These are phyloP conservation scores for Calcarius ornatus DNA, from an alignment of 2,113 vertebrate species.

Conservation along the genomic window DNA sequence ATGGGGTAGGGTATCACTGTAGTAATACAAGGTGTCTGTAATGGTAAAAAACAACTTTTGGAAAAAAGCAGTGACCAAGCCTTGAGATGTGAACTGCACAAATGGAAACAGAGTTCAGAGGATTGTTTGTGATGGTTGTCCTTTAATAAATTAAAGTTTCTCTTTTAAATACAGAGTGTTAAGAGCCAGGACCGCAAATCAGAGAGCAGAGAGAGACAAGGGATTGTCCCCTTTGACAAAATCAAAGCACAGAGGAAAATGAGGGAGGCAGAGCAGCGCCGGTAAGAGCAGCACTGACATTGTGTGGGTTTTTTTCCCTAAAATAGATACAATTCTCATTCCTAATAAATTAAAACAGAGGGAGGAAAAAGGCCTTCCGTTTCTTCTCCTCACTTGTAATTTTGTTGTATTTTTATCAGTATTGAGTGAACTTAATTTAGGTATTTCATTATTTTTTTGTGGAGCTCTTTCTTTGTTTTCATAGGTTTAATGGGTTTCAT, in stretches of 20 bases:
- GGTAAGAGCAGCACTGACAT: conserved; percentile 59
- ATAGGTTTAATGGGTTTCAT: not conserved
- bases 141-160: not conserved
- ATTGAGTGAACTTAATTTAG: not conserved
- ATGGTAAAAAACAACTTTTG: not conserved
- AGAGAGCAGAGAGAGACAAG: conserved; percentile 87
- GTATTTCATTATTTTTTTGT: not conserved
- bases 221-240: conserved; percentile 91
- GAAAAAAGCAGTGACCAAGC: not conserved
- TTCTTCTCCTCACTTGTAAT: not conserved
- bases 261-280: conserved; percentile 88
- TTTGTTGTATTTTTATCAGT: not conserved
- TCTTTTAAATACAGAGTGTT: conserved; percentile 73
- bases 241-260: conserved; percentile 90
- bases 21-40: not conserved
- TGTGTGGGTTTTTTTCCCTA: accelerated
- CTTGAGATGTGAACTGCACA: not conserved
- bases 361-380: not conserved
- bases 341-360: not conserved
- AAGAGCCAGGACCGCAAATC: conserved; percentile 94
- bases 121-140: not conserved
- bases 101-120: not conserved
- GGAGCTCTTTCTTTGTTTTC: not conserved
- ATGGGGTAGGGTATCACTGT: not conserved
- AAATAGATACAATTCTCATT: not conserved